Evolutionary conservation across 2,113 vertebrate genomes (phyloP).

Genomic region (Hippoglossus stenolepis): DNA sequence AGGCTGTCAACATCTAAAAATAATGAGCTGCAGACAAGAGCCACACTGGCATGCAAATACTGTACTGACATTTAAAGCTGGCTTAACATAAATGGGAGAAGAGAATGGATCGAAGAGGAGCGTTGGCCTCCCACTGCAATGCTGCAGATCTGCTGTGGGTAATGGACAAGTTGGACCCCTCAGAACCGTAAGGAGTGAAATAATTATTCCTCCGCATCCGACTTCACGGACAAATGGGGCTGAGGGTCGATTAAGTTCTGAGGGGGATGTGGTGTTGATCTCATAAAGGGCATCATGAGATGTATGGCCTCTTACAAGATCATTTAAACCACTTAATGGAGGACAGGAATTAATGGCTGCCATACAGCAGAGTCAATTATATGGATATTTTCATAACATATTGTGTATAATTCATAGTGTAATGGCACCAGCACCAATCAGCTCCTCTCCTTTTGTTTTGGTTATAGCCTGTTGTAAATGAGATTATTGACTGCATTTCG

Average conservation of each 20-base stretch:
- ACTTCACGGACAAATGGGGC: conserved; percentile 74
- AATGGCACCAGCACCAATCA: conserved; percentile 69
- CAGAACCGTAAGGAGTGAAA: conserved; percentile 75
- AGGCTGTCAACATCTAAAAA: conserved; percentile 75
- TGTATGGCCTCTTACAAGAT: conserved; percentile 83
- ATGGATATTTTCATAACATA: conserved; percentile 82
- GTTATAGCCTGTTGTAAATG: conserved; percentile 70
- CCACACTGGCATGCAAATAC: conserved; percentile 79
- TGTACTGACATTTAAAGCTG: conserved; percentile 81
- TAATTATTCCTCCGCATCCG: conserved; percentile 74
- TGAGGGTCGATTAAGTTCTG: conserved; percentile 80
- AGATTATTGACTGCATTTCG: conserved; percentile 67
- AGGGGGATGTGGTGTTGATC: conserved; percentile 73
- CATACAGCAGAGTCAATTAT: conserved; percentile 79
- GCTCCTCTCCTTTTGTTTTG: conserved; percentile 69
- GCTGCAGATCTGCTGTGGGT: conserved; percentile 55
- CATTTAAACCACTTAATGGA: conserved; percentile 83
- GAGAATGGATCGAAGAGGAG: conserved; percentile 68
- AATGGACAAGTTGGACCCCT: conserved; percentile 73
- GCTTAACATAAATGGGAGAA: conserved; percentile 74
- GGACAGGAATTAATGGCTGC: conserved; percentile 80
- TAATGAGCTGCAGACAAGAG: conserved; percentile 75
- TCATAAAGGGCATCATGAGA: conserved; percentile 83
- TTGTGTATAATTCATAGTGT: conserved; percentile 77
- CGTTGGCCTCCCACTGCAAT: conserved; percentile 41